phyloP scores from a whole-genome alignment of 2,888 invertebrate species.

The Phalera bucephala region DNA sequence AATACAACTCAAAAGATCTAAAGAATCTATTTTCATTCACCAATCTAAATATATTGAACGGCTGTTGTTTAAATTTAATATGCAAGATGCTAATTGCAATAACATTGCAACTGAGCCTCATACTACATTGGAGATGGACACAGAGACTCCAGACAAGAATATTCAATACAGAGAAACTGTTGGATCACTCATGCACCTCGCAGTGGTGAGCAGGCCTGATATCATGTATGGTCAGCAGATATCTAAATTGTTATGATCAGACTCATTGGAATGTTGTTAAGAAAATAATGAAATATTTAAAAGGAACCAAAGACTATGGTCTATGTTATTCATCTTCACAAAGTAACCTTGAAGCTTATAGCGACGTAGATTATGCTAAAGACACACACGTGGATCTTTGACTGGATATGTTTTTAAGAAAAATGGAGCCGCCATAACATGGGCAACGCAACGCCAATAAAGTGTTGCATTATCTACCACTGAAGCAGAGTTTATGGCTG shows the following conservation, averaged over 20 bases:
- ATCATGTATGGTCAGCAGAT: constrained; percentile 22
- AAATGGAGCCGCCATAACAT: constrained; percentile 1
- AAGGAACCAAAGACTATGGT: constrained; percentile 13
- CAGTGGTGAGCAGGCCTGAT: constrained; percentile 20
- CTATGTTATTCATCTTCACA: constrained; percentile 1
- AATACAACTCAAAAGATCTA: not conserved
- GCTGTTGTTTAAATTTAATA: constrained; percentile 1
- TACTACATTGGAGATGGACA: not conserved
- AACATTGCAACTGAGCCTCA: not conserved
- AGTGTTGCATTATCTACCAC: not conserved
- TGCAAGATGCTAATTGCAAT: constrained; percentile 10
- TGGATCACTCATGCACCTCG: constrained; percentile 14
- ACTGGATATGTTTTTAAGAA: constrained; percentile 5
- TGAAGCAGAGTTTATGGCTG: not conserved
- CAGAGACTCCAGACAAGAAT: constrained; percentile 4
- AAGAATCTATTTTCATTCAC: not conserved
- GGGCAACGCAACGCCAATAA: constrained; percentile 2
- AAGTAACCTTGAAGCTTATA: not conserved
- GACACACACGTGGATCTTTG: not conserved
- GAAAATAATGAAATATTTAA: constrained; percentile 12
- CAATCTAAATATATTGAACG: not conserved
- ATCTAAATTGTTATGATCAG: constrained; percentile 8
- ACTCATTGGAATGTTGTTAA: constrained; percentile 15
- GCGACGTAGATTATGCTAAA: constrained; percentile 3
- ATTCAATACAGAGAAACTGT: constrained; percentile 20